phyloP scores from a whole-genome alignment of 1,140 invertebrate species.

The Drosophila nebulosa region DNA sequence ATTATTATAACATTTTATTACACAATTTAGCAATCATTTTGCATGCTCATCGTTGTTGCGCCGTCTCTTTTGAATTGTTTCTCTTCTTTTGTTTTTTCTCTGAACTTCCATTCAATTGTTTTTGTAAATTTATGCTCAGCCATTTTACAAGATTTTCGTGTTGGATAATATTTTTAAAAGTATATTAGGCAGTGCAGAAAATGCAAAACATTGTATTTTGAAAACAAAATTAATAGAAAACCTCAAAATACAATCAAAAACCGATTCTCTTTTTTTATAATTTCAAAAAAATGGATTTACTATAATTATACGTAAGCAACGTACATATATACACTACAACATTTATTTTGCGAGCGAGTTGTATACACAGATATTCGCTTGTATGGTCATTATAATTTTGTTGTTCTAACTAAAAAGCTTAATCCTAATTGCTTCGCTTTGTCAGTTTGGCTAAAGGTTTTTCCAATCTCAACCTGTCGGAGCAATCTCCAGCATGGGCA shows the following conservation, averaged over 20 bases:
- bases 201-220: neutral
- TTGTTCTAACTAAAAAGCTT: neutral
- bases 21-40: conserved; percentile 11
- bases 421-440: conserved; percentile 20
- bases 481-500: conserved; percentile 70
- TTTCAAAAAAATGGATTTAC: neutral
- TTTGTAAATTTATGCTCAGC: neutral
- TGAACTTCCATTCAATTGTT: neutral
- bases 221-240: too few relatives aligned
- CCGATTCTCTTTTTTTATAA: too few relatives aligned
- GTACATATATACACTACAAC: neutral
- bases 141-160: neutral
- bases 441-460: neutral
- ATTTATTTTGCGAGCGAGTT: neutral
- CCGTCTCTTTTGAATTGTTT: neutral
- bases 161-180: neutral
- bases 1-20: conserved; percentile 20
- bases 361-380: neutral
- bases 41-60: neutral
- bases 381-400: neutral
- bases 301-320: neutral
- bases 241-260: too few relatives aligned
- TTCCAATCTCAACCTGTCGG: conserved; percentile 4
- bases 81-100: neutral
- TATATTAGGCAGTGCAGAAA: neutral